Percentiles rank a stretch among this genome's conserved stretches.
Evolutionary conservation across 2,888 invertebrate genomes (phyloP).

Genomic region (Rhamnusium bicolor): DNA sequence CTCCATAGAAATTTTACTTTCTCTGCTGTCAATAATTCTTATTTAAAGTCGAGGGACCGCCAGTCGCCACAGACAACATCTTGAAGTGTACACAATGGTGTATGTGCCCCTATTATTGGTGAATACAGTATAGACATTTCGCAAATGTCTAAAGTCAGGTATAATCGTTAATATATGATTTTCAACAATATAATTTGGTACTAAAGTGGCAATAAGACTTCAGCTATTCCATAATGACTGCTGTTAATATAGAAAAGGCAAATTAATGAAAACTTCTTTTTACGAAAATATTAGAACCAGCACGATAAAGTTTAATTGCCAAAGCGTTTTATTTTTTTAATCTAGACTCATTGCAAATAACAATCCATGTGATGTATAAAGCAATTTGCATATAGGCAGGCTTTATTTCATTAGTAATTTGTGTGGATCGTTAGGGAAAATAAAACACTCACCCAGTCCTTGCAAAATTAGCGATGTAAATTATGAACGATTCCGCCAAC

Average conservation of each 20-base stretch:
- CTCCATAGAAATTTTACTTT: too few relatives aligned
- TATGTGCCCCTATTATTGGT: too few relatives aligned
- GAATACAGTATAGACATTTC: too few relatives aligned
- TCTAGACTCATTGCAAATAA: neutral
- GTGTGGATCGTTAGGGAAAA: slow-evolving; percentile 8
- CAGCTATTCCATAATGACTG: too few relatives aligned
- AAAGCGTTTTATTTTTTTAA: neutral
- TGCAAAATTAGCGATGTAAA: slow-evolving; percentile 91
- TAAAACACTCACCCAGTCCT: slow-evolving; percentile 84
- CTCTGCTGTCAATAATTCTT: too few relatives aligned
- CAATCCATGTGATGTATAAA: slow-evolving; percentile 18
- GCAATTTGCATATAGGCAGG: slow-evolving; percentile 30
- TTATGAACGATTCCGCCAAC: slow-evolving; percentile 89
- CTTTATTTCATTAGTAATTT: slow-evolving; percentile 22
- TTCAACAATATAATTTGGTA: too few relatives aligned
- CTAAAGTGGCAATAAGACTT: too few relatives aligned
- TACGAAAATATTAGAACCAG: neutral
- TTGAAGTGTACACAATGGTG: too few relatives aligned
- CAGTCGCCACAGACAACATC: too few relatives aligned
- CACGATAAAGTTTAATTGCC: neutral
- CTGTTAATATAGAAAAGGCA: neutral
- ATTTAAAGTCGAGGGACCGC: too few relatives aligned
- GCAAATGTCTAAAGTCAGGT: too few relatives aligned
- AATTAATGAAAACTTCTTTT: neutral
- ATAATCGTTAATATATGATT: too few relatives aligned